These are phyloP conservation scores for Leptogaster cylindrica DNA, from an alignment of 2,888 invertebrate genomes.

Conservation along the genomic window DNA sequence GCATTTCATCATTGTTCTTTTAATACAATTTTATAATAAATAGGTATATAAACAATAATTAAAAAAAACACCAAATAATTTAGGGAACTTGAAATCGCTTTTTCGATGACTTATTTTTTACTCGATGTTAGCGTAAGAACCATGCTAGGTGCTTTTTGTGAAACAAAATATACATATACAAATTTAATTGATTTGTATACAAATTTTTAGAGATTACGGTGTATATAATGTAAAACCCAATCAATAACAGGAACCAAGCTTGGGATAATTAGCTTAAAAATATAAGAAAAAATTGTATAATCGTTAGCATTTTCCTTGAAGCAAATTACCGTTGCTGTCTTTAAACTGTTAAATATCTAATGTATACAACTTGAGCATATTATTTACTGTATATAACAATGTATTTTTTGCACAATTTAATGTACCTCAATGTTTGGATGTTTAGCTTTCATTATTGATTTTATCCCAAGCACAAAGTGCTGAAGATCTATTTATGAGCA, in stretches of 20 bases:
- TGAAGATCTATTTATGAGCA: conserved; percentile 24
- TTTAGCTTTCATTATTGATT: no score
- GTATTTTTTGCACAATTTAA: background rate
- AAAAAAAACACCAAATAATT: background rate
- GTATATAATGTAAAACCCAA: no score
- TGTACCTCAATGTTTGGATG: background rate
- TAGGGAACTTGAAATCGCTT: background rate
- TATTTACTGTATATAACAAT: conserved; percentile 17
- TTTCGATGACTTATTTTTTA: no score
- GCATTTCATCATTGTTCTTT: background rate
- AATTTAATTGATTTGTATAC: background rate
- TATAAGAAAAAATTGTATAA: background rate
- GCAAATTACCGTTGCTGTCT: conserved; percentile 14
- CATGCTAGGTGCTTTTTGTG: conserved; percentile 25
- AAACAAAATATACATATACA: conserved; percentile 24
- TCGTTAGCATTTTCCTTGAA: background rate
- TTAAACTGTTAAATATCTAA: background rate
- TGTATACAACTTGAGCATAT: conserved; percentile 12
- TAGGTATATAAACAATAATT: background rate
- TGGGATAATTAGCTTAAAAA: background rate
- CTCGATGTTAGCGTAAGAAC: background rate
- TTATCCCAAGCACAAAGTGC: conserved; percentile 27
- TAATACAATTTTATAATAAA: no score
- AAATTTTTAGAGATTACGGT: background rate
- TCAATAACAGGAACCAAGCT: background rate